Evolutionary conservation across 2,888 invertebrate genomes (phyloP), one percentile per base, ranked within the genome.

Genomic region (Escarpia spicata): DNA sequence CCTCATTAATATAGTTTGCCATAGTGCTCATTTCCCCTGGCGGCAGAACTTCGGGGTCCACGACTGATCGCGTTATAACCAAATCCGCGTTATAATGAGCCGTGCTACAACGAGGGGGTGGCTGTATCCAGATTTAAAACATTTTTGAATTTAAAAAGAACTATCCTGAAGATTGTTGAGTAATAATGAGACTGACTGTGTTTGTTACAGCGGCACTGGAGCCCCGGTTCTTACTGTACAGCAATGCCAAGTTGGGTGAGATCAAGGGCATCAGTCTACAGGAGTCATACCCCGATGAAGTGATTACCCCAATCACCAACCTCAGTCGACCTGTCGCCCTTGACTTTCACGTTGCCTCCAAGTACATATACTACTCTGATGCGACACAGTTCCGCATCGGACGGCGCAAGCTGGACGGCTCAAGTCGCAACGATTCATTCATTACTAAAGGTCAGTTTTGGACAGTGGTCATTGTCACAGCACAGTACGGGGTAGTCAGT

Each of bases 261-360:
- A 98, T 98, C 94, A 97, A 97, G 95, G 98, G 98, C 91, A 97
- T 98, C 94, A 96, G 96, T 26, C 94, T 96, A 94, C 94, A 95
- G 91, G 92, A 95, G 43, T 93, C 94, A 44, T 94, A 93, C 91
- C 52, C n/a, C 4, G 94, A 93, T 44, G 97, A 97, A 96, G 97
- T 97, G 92, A 98, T 97, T 96, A 97, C 97, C 94, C 98, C 98
- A 60, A 97, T 98, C 94, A 97, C 97, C 90, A 97, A 97, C 96
- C 97, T 98, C 43, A 97, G 97, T 91, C 97, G 97, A 94, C 98
- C 98, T 93, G 97, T 97, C 92, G 97, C 97, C 91, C 96, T 98
- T 93, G 98, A 98, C 96, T 98, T 97, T 94, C 98, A 98, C 97
- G 97, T 97, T 0, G 96, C 96, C 92, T 97, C 97, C 19, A 97